A percentile compares a stretch with the other conserved stretches of the same genome.
Evolutionary conservation across 2,113 vertebrate genomes (phyloP).

Genomic region (Xenopus tropicalis): UCB_Xtro_10.0 CM004445.2:140547501-140548000

Average conservation of each 20-base stretch:
- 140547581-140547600: constrained; percentile 90
- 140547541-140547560: too few species aligned
- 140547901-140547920: too few species aligned
- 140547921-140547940: too few species aligned
- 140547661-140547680: too few species aligned
- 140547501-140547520: too few species aligned
- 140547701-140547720: constrained; percentile 80
- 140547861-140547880: too few species aligned
- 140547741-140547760: constrained; percentile 86
- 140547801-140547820: constrained; percentile 88
- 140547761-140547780: constrained; percentile 85
- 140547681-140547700: neutral
- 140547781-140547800: constrained; percentile 84
- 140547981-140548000: too few species aligned
- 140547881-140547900: too few species aligned
- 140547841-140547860: too few species aligned
- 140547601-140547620: constrained; percentile 86
- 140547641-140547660: neutral
- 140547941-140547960: too few species aligned
- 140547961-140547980: too few species aligned
- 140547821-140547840: neutral
- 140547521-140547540: too few species aligned
- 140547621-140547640: neutral
- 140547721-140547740: constrained; percentile 85
- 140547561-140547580: constrained; percentile 82